Conservation (phyloP, 2,888 invertebrate genomes). For the Cantharis flavilabris region DNA sequence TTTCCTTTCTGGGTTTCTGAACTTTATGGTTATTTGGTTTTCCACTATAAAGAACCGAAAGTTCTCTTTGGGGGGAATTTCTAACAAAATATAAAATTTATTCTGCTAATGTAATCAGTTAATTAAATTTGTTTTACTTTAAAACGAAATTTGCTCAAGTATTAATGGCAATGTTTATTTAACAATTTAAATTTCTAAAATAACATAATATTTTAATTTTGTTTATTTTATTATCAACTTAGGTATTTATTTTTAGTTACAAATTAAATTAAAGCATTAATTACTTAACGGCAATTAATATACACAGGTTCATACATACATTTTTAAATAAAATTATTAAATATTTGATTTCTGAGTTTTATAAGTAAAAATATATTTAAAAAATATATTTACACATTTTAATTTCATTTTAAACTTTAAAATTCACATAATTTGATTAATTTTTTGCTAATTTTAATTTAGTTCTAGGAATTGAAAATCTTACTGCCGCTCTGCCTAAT, state of each 20-base stretch:
- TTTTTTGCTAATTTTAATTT: too few relatives aligned
- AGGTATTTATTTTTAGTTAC: background rate
- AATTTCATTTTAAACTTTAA: too few relatives aligned
- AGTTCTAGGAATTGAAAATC: too few relatives aligned
- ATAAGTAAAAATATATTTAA: too few relatives aligned
- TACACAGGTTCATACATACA: too few relatives aligned
- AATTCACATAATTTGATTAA: too few relatives aligned
- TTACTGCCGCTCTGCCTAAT: too few relatives aligned
- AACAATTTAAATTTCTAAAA: background rate
- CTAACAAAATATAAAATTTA: background rate
- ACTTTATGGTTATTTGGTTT: slow-evolving; percentile 18
- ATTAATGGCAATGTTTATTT: background rate
- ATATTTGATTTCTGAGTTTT: too few relatives aligned
- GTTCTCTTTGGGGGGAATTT: background rate
- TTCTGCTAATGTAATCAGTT: background rate
- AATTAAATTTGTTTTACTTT: background rate
- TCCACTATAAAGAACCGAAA: background rate
- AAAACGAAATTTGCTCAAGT: background rate
- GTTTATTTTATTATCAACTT: background rate
- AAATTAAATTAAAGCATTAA: background rate
- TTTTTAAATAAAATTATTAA: too few relatives aligned
- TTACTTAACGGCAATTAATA: background rate
- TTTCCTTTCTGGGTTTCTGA: slow-evolving; percentile 22
- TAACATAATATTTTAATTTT: background rate
- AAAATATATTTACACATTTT: too few relatives aligned